Conservation (phyloP, 1,140 invertebrate genomes). For the Chelonus insularis region DNA sequence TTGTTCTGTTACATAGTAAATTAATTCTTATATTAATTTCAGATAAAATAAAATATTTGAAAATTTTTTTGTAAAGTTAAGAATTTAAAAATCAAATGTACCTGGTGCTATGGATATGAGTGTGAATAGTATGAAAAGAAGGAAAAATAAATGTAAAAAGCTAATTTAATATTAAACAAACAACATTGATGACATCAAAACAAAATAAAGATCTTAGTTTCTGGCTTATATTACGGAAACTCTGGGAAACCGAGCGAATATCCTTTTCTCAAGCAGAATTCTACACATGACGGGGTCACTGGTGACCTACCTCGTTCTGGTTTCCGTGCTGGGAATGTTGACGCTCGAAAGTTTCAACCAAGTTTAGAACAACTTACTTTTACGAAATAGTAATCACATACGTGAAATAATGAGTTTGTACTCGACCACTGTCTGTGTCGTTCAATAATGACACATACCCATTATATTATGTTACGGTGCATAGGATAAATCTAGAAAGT, state of each 20-base stretch:
- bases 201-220: constrained; percentile 27
- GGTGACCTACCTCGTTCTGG: constrained; percentile 17
- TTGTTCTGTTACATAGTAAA: no score
- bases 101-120: no score
- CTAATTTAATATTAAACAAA: neutral
- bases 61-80: no score
- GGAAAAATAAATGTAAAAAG: no score
- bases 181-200: constrained; percentile 9
- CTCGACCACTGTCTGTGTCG: no score
- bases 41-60: no score
- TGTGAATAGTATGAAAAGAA: no score
- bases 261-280: constrained; percentile 27
- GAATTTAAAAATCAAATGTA: no score
- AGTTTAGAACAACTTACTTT: neutral
- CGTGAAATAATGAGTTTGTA: neutral
- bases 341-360: neutral
- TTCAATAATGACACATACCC: no score
- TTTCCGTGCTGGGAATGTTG: neutral
- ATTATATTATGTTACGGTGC: no score
- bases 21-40: no score
- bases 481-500: no score
- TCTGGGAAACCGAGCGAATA: constrained; percentile 39
- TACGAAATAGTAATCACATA: neutral
- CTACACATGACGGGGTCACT: constrained; percentile 4
- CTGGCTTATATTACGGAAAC: constrained; percentile 25